Percentiles rank a stretch among this genome's conserved stretches.
These are phyloP conservation scores for Apodemia duryi DNA, from an alignment of 2,888 invertebrate genomes.

Conservation along the genomic window DNA sequence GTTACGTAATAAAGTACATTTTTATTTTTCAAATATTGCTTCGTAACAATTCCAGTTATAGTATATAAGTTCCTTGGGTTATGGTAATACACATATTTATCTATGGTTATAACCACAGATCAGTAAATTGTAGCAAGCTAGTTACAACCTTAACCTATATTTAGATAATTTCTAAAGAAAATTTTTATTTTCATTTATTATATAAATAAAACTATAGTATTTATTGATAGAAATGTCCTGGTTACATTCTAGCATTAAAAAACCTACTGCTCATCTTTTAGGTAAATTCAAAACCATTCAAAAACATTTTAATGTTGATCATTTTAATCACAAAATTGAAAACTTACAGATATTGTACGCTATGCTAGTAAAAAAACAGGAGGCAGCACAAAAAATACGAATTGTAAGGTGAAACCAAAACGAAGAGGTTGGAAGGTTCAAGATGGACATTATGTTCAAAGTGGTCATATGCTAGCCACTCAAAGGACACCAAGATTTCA, in stretches of 20 bases:
- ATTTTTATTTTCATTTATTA: no score
- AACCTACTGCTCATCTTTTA: slow-evolving; percentile 14
- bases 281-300: background rate
- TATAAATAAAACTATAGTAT: background rate
- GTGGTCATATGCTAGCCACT: slow-evolving; percentile 84
- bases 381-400: slow-evolving; percentile 84
- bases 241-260: slow-evolving; percentile 9
- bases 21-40: no score
- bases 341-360: slow-evolving; percentile 63
- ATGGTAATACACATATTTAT: no score
- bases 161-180: no score
- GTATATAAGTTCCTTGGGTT: no score
- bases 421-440: slow-evolving; percentile 88
- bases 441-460: slow-evolving; percentile 82
- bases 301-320: background rate
- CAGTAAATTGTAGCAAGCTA: no score
- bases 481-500: slow-evolving; percentile 86
- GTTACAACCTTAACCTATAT: no score
- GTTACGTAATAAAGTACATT: no score
- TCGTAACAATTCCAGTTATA: no score
- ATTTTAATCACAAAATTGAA: no score
- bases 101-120: no score
- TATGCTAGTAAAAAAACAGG: slow-evolving; percentile 87
- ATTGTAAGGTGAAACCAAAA: slow-evolving; percentile 84
- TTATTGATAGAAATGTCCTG: slow-evolving; percentile 8